Evolutionary conservation across 1,140 invertebrate species (phyloP).

Genomic region (Aphidius ervi): DNA sequence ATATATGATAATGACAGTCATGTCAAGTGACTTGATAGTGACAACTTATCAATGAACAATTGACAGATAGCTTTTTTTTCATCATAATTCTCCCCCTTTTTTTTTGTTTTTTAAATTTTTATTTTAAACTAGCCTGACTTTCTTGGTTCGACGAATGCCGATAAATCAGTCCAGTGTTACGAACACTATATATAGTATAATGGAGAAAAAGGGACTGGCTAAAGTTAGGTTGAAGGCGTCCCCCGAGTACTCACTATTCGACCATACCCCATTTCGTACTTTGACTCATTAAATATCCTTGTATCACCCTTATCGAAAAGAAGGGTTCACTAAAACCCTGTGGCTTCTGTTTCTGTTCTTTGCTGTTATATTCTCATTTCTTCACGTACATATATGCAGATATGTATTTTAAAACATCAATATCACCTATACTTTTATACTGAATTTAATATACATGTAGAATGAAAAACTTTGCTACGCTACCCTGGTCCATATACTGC

Average conservation of each 20-base stretch:
- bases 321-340: conserved; percentile 19
- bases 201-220: conserved; percentile 18
- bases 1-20: too few relatives aligned
- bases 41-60: too few relatives aligned
- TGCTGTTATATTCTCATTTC: conserved; percentile 16
- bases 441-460: too few relatives aligned
- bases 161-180: conserved; percentile 47
- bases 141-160: conserved; percentile 42
- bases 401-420: conserved; percentile 49
- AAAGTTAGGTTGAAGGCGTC: conserved; percentile 25
- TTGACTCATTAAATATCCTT: conserved; percentile 46
- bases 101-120: background rate
- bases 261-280: conserved; percentile 22
- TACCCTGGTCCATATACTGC: conserved; percentile 21
- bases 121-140: too few relatives aligned
- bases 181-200: conserved; percentile 7
- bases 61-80: too few relatives aligned
- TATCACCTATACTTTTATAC: conserved; percentile 37
- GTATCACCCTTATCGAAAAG: conserved; percentile 33
- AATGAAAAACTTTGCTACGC: conserved; percentile 33
- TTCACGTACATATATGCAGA: conserved; percentile 37
- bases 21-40: too few relatives aligned
- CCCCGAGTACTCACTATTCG: conserved; percentile 28
- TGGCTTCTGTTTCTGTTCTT: conserved; percentile 6
- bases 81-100: background rate